A percentile compares a stretch with the other conserved stretches of the same genome.
Evolutionary conservation across 2,797 vertebrate genomes (phyloP).

Genomic region (Alectoris magna): DNA sequence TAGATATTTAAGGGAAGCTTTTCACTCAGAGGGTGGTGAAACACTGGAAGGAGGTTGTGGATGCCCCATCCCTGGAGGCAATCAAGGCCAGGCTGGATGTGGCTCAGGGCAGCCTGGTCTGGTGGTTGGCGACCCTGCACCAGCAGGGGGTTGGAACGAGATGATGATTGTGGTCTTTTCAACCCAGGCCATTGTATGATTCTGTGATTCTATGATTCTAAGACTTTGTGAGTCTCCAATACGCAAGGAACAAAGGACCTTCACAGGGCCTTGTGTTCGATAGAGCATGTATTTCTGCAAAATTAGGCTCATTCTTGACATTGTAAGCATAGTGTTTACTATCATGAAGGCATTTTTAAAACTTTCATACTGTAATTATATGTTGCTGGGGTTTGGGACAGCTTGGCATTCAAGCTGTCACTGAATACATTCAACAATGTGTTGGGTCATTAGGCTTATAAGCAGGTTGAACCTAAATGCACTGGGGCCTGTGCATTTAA

Average conservation of each 20-base stretch:
- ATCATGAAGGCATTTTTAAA: slow-evolving; percentile 2
- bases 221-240: not conserved
- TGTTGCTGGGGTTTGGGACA: not conserved
- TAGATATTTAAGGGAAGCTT: no score
- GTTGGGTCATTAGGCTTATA: slow-evolving; percentile 31
- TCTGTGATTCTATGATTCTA: not conserved
- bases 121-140: no score
- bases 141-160: no score
- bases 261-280: not conserved
- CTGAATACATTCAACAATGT: not conserved
- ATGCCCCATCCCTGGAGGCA: no score
- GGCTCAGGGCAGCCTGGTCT: no score
- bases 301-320: not conserved
- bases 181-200: no score
- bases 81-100: no score
- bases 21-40: no score
- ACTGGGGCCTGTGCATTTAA: not conserved
- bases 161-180: no score
- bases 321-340: not conserved
- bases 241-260: not conserved
- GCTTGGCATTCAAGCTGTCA: not conserved
- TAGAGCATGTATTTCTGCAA: not conserved
- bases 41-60: no score
- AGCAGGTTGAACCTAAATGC: slow-evolving; percentile 44
- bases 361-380: not conserved